A percentile compares a stretch with the other conserved stretches of the same genome.
These are phyloP conservation scores for Tachysurus fulvidraco DNA, from an alignment of 2,113 vertebrate genomes.

Conservation along the genomic window DNA sequence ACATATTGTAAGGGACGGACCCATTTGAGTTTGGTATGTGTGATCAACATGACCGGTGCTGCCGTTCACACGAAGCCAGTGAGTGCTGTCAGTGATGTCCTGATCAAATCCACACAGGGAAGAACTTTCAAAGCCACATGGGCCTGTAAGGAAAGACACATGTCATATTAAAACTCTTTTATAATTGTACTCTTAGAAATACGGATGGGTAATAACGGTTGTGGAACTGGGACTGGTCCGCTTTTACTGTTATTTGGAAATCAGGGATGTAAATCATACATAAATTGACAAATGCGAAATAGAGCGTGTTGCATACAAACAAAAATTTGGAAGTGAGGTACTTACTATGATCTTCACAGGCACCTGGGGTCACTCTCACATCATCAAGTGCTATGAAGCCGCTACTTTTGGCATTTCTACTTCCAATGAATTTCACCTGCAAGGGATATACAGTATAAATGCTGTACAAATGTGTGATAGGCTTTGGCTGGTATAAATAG, in stretches of 20 bases:
- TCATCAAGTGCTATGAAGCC: constrained; percentile 77
- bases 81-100: constrained; percentile 47
- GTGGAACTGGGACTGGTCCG: neutral
- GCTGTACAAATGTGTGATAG: neutral
- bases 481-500: neutral
- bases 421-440: constrained; percentile 67
- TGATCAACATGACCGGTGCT: constrained; percentile 65
- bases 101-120: constrained; percentile 66
- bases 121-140: constrained; percentile 69
- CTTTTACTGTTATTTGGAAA: neutral
- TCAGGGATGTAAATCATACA: neutral
- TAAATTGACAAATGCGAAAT: neutral
- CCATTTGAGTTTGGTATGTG: constrained; percentile 68
- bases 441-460: neutral
- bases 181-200: too few species aligned
- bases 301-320: neutral
- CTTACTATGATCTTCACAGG: constrained; percentile 63
- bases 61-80: constrained; percentile 62
- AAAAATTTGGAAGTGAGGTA: neutral
- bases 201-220: neutral
- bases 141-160: constrained; percentile 50
- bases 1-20: constrained; percentile 52
- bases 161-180: neutral
- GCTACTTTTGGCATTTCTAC: constrained; percentile 54
- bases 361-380: constrained; percentile 65